Conservation (phyloP, 2,113 vertebrate species). For the Penelope pileata region DNA sequence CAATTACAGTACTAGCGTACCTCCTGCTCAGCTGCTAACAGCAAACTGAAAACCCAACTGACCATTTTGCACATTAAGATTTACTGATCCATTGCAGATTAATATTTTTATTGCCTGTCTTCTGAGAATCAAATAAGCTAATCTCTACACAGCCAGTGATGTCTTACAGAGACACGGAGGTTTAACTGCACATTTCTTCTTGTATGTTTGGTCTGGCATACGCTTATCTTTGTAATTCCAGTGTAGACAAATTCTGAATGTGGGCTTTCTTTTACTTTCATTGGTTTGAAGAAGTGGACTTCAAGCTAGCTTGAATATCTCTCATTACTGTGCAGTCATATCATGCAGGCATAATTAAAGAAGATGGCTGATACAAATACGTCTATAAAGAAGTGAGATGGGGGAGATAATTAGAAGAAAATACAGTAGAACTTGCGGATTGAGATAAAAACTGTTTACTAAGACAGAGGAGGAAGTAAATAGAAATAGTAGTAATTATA, state of each 20-base stretch:
- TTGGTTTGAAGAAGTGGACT: background rate
- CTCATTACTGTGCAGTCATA: background rate
- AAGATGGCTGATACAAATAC: background rate
- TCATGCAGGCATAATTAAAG: background rate
- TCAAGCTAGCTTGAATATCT: background rate
- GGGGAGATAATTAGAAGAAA: no score
- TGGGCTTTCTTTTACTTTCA: background rate
- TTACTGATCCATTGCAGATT: background rate
- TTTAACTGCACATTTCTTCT: background rate
- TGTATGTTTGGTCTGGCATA: background rate
- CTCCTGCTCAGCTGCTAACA: background rate
- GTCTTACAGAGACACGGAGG: background rate
- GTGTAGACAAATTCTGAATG: background rate
- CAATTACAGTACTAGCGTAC: background rate
- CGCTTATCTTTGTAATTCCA: background rate
- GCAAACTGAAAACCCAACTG: background rate
- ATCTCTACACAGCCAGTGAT: background rate
- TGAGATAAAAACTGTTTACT: no score
- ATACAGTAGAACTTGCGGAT: no score
- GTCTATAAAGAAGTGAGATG: no score
- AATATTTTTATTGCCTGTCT: background rate
- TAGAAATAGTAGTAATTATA: no score
- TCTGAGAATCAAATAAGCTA: background rate
- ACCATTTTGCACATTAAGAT: background rate
- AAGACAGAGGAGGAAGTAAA: no score